These are phyloP conservation scores for Leptonema lineaticorne DNA, from an alignment of 1,140 invertebrate species.

Conservation along the genomic window DNA sequence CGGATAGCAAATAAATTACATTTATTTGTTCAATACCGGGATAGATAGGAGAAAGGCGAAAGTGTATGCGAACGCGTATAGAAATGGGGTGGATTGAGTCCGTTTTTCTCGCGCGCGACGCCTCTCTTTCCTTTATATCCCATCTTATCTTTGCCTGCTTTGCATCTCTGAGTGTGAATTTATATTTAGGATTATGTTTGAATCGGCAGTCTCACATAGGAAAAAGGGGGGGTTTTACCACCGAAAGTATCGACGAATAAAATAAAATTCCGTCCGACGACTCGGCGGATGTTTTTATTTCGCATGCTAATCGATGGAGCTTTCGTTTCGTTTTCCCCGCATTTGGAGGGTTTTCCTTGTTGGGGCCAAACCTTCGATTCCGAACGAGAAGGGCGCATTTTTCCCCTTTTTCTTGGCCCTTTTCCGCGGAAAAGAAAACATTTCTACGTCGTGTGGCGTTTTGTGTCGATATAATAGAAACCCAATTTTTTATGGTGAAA, in stretches of 20 bases:
- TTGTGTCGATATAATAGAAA: neutral
- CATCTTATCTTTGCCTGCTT: slow-evolving; percentile 33
- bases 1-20: slow-evolving; percentile 31
- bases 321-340: neutral
- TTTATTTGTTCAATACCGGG: slow-evolving; percentile 26
- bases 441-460: neutral
- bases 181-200: slow-evolving; percentile 42
- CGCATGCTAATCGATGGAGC: slow-evolving; percentile 42
- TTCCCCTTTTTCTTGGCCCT: slow-evolving; percentile 19
- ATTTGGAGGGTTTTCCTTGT: slow-evolving; percentile 17
- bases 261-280: slow-evolving; percentile 35
- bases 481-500: too few relatives aligned
- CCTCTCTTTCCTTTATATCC: slow-evolving; percentile 29
- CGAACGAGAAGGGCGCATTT: too few relatives aligned
- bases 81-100: slow-evolving; percentile 2
- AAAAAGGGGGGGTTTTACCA: slow-evolving; percentile 13
- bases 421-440: slow-evolving; percentile 8
- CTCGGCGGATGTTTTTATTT: slow-evolving; percentile 42
- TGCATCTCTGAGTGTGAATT: slow-evolving; percentile 41
- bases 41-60: slow-evolving; percentile 7
- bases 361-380: too few relatives aligned
- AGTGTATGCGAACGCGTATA: too few relatives aligned
- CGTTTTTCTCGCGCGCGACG: slow-evolving; percentile 13
- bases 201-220: slow-evolving; percentile 30
- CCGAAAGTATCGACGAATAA: slow-evolving; percentile 31